Conservation (phyloP, 2,888 invertebrate genomes). For the Exephanes ischioxanthus region DNA sequence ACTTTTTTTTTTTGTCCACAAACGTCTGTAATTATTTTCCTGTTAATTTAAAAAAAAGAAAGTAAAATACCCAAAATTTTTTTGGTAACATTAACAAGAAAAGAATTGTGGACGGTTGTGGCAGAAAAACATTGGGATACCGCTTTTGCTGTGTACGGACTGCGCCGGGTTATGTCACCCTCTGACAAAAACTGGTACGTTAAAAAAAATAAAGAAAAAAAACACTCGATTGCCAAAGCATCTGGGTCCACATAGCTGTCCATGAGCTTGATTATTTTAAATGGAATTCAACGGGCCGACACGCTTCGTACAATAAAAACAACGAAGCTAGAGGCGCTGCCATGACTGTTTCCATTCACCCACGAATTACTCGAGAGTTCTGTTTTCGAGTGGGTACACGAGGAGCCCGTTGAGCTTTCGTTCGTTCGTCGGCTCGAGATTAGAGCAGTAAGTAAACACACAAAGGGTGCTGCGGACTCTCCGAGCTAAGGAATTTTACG, state of each 20-base stretch:
- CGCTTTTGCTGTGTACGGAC: no score
- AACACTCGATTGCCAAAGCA: constrained; percentile 33
- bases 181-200: no score
- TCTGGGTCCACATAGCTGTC: constrained; percentile 40
- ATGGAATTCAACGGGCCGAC: constrained; percentile 41
- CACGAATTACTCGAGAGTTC: not conserved
- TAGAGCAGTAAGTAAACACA: not conserved
- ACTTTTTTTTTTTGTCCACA: no score
- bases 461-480: not conserved
- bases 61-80: no score
- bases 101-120: no score
- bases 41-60: no score
- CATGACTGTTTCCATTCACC: not conserved
- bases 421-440: not conserved
- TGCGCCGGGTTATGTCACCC: not conserved
- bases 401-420: not conserved
- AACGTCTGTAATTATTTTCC: no score
- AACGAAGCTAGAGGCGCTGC: constrained; percentile 29
- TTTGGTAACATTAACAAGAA: no score
- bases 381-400: constrained; percentile 7
- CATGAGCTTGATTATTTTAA: constrained; percentile 50
- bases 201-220: constrained; percentile 7
- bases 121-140: no score
- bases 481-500: not conserved
- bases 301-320: constrained; percentile 24